phyloP scores from a whole-genome alignment of 2,113 vertebrate genomes.

The Eulemur rufifrons region DNA sequence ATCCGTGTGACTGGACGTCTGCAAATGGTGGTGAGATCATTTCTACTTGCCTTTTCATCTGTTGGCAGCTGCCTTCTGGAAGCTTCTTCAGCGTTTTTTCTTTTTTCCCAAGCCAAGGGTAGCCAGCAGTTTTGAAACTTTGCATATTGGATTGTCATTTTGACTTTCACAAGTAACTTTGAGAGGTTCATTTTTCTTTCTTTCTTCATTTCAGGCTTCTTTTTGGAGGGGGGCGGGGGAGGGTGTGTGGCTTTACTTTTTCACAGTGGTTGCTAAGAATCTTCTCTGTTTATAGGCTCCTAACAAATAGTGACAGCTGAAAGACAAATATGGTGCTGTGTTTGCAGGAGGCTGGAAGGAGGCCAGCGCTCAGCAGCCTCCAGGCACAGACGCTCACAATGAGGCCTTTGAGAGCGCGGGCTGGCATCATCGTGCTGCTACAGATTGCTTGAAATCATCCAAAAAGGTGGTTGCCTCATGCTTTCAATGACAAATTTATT shows the following conservation, averaged over 20 bases:
- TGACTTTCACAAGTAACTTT: neutral
- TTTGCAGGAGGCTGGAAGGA: conserved; percentile 72
- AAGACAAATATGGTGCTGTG: conserved; percentile 82
- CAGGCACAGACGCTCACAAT: conserved; percentile 68
- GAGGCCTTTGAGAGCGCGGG: conserved; percentile 57
- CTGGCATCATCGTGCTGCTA: neutral
- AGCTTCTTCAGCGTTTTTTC: neutral
- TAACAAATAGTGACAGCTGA: conserved; percentile 84
- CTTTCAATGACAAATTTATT: conserved; percentile 38
- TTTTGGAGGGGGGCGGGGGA: neutral
- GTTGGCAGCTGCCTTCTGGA: conserved; percentile 33
- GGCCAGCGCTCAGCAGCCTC: conserved; percentile 80
- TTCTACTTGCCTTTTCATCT: conserved; percentile 52
- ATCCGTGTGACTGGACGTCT: conserved; percentile 69
- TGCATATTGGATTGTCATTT: neutral
- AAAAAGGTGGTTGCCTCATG: conserved; percentile 43
- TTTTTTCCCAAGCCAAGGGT: neutral
- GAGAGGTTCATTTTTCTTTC: conserved; percentile 18
- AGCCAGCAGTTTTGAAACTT: conserved; percentile 33
- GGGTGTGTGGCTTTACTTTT: conserved; percentile 41
- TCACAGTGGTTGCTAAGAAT: conserved; percentile 81
- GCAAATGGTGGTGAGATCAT: conserved; percentile 65
- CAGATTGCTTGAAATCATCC: neutral
- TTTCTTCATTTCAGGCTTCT: conserved; percentile 29
- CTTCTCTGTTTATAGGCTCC: conserved; percentile 79